Evolutionary conservation across 1,140 invertebrate species (phyloP).

Genomic region (Calephelis virginiensis): DNA sequence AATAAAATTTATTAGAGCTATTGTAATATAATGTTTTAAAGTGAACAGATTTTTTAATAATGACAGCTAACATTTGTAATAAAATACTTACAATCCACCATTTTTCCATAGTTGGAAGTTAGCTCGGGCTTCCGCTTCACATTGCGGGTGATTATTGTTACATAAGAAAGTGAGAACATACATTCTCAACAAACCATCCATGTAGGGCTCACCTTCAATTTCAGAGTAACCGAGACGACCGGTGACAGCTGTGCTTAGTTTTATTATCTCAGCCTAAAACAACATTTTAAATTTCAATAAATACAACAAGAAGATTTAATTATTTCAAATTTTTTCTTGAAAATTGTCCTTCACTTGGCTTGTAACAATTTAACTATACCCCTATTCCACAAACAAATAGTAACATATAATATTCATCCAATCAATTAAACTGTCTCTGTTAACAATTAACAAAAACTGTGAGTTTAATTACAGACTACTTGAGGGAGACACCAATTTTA

Average conservation of each 20-base stretch:
- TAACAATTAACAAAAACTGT: too few relatives aligned
- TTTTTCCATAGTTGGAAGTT: conserved; percentile 56
- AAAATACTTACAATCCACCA: conserved; percentile 46
- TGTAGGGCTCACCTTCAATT: conserved; percentile 37
- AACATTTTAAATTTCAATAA: conserved; percentile 2
- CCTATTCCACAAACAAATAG: too few relatives aligned
- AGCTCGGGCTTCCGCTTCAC: conserved; percentile 50
- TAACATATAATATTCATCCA: too few relatives aligned
- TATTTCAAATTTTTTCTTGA: too few relatives aligned
- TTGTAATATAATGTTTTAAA: neutral
- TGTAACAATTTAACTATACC: too few relatives aligned
- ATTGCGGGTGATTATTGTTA: conserved; percentile 59
- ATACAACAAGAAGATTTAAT: neutral
- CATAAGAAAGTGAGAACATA: conserved; percentile 72
- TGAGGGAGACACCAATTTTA: too few relatives aligned
- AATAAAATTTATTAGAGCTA: too few relatives aligned
- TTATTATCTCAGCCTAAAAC: conserved; percentile 43
- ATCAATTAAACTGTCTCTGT: too few relatives aligned
- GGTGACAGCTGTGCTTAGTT: conserved; percentile 42
- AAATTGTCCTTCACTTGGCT: too few relatives aligned
- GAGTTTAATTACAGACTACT: too few relatives aligned
- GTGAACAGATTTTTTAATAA: neutral
- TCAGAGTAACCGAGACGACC: conserved; percentile 53
- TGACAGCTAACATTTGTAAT: neutral
- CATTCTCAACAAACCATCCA: conserved; percentile 61